Evolutionary conservation across 2,888 invertebrate species (phyloP).

Genomic region (Copidosoma aretas): DNA sequence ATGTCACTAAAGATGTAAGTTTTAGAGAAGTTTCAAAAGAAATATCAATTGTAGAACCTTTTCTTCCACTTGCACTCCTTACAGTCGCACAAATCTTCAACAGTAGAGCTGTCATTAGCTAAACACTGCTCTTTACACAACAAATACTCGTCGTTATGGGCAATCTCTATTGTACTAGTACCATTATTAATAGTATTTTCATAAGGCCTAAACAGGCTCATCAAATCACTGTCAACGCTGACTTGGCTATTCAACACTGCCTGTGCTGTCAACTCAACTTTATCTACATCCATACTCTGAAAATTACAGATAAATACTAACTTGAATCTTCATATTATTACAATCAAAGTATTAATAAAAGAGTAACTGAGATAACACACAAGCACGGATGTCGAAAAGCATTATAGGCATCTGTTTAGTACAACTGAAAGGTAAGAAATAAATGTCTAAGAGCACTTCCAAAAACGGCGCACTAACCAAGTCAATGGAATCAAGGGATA

Average conservation of each 20-base stretch:
- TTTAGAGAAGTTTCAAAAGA: background rate
- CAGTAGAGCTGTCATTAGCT: constrained; percentile 1
- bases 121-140: constrained; percentile 13
- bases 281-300: background rate
- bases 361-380: no score
- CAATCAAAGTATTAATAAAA: no score
- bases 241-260: background rate
- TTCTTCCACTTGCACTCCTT: constrained; percentile 38
- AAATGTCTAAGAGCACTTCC: no score
- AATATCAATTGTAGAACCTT: constrained; percentile 15
- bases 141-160: constrained; percentile 1
- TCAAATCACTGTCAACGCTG: background rate
- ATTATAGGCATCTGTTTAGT: no score
- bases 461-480: no score
- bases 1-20: background rate
- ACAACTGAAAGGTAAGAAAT: no score
- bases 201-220: constrained; percentile 1
- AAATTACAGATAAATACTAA: no score
- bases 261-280: background rate
- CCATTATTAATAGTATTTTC: background rate
- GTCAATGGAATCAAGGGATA: no score
- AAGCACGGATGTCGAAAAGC: no score
- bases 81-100: constrained; percentile 36
- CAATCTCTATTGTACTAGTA: background rate
- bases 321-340: no score